Conservation (phyloP, 2,113 vertebrate species). For the Menura novaehollandiae region DNA sequence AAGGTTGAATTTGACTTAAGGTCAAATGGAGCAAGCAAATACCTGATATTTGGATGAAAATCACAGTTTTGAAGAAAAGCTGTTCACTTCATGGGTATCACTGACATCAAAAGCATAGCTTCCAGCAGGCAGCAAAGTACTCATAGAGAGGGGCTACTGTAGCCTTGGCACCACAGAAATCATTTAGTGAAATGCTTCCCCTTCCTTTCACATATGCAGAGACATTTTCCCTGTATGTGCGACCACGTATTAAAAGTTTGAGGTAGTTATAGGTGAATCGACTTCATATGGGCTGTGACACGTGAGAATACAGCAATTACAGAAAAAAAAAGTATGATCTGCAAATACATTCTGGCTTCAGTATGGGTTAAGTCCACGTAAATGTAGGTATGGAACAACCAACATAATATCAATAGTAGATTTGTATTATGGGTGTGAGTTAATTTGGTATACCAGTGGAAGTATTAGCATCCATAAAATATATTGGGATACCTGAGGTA, state of each 20-base stretch:
- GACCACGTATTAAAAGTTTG: background rate
- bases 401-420: background rate
- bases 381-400: background rate
- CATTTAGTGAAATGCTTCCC: background rate
- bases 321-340: background rate
- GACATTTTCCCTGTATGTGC: background rate
- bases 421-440: background rate
- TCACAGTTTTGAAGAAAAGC: background rate
- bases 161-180: background rate
- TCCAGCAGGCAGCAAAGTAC: background rate
- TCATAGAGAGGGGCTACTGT: background rate
- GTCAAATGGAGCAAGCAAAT: background rate
- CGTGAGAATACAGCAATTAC: background rate
- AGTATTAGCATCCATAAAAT: background rate
- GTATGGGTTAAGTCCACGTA: background rate
- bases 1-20: background rate
- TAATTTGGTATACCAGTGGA: background rate
- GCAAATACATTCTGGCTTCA: background rate
- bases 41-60: background rate
- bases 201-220: background rate
- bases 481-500: background rate
- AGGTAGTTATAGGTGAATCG: background rate
- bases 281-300: background rate
- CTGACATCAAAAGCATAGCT: background rate
- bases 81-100: background rate